A percentile compares a stretch with the other conserved stretches of the same genome.
phyloP scores from a whole-genome alignment of 2,888 invertebrate genomes.

The Cremastinae sp. region DNA sequence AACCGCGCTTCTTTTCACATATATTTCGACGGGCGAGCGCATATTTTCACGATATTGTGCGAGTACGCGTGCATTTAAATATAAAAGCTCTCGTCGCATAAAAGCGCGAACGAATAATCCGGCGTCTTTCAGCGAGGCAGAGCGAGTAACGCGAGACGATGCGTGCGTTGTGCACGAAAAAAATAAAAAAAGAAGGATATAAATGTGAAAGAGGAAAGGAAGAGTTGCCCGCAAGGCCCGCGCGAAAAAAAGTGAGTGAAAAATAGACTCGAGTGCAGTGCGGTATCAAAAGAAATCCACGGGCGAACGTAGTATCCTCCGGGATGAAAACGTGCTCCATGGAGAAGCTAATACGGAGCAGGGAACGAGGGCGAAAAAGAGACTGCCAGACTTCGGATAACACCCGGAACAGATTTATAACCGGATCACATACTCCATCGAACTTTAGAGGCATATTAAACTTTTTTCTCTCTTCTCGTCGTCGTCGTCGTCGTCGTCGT shows the following conservation, averaged over 20 bases:
- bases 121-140: conserved; percentile 33
- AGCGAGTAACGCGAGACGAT: conserved; percentile 35
- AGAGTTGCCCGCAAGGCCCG: conserved; percentile 2
- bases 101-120: conserved; percentile 47
- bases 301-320: conserved; percentile 54
- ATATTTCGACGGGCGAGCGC: not conserved
- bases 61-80: conserved; percentile 3
- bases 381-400: conserved; percentile 65
- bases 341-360: conserved; percentile 54
- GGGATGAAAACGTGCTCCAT: conserved; percentile 52
- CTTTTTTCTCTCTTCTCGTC: conserved; percentile 65
- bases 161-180: conserved; percentile 10
- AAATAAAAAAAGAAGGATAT: conserved; percentile 18
- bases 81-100: conserved; percentile 36
- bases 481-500: conserved; percentile 7
- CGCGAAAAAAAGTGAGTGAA: conserved; percentile 42
- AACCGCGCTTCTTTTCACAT: conserved; percentile 1
- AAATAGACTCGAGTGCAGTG: conserved; percentile 53
- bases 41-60: no score
- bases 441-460: conserved; percentile 74
- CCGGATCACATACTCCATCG: conserved; percentile 74
- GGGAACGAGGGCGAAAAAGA: conserved; percentile 14
- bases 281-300: conserved; percentile 60
- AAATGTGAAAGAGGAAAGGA: not conserved
- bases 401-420: conserved; percentile 72